phyloP scores from a whole-genome alignment of 2,113 vertebrate genomes.

The Oncorhynchus tshawytscha region DNA sequence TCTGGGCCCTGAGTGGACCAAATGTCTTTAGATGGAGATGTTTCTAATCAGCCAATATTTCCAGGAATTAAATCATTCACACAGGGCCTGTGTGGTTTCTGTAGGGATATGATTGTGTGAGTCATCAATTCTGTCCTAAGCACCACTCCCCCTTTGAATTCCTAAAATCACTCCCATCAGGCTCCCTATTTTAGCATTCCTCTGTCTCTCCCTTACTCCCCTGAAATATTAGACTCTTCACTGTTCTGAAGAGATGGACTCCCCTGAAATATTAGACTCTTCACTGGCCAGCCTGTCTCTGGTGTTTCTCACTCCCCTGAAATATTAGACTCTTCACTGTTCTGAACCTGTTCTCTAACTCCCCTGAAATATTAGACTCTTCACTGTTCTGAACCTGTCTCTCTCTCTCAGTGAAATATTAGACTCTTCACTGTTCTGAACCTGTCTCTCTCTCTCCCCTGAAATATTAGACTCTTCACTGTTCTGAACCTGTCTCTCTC shows the following conservation, averaged over 20 bases:
- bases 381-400: too few relatives aligned
- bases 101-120: too few relatives aligned
- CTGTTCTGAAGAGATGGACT: constrained; percentile 23
- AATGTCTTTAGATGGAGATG: too few relatives aligned
- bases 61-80: too few relatives aligned
- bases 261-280: neutral
- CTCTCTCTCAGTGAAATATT: neutral
- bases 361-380: neutral
- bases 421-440: too few relatives aligned
- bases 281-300: neutral
- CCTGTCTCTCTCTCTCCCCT: neutral
- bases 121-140: too few relatives aligned
- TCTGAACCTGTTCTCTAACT: neutral
- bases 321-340: neutral
- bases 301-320: neutral
- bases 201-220: neutral
- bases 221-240: neutral
- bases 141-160: too few relatives aligned
- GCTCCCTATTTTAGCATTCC: neutral
- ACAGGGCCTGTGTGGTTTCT: too few relatives aligned
- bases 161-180: neutral
- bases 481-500: neutral
- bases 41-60: too few relatives aligned
- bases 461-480: neutral
- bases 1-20: too few relatives aligned